Percentiles rank a stretch among this genome's conserved stretches.
Evolutionary conservation across 1,140 invertebrate species (phyloP).

Genomic region (Drosophila repleta): DNA sequence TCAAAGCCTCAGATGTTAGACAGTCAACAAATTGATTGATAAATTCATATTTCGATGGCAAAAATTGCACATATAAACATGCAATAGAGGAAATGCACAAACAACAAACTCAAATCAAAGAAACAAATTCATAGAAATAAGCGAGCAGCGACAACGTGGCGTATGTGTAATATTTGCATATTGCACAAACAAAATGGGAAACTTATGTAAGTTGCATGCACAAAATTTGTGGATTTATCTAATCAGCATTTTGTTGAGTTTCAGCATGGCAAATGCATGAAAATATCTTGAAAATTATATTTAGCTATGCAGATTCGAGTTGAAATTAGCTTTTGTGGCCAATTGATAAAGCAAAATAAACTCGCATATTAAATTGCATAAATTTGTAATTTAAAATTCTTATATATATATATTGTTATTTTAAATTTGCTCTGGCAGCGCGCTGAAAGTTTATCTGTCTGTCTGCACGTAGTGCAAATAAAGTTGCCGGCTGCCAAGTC

Average conservation of each 20-base stretch:
- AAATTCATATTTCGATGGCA: too few species aligned
- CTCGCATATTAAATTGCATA: constrained; percentile 1
- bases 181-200: constrained; percentile 14
- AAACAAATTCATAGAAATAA: constrained; percentile 16
- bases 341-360: constrained; percentile 13
- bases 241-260: constrained; percentile 55
- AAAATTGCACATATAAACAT: constrained; percentile 2
- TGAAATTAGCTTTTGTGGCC: constrained; percentile 5
- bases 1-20: too few species aligned
- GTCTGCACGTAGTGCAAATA: constrained; percentile 74
- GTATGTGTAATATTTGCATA: constrained; percentile 51
- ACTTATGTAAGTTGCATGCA: constrained; percentile 18
- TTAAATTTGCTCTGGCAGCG: constrained; percentile 37
- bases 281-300: constrained; percentile 43
- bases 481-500: constrained; percentile 41
- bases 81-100: neutral
- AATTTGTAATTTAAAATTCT: constrained; percentile 53
- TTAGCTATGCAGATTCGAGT: constrained; percentile 41
- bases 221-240: constrained; percentile 17
- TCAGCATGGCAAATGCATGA: constrained; percentile 14
- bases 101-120: neutral
- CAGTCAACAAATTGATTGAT: too few species aligned
- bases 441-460: constrained; percentile 50
- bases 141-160: constrained; percentile 15
- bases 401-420: constrained; percentile 36